A percentile compares a stretch with the other conserved stretches of the same genome.
Conservation (phyloP, 2,888 invertebrate genomes). For the Stegophylla sp. region DNA sequence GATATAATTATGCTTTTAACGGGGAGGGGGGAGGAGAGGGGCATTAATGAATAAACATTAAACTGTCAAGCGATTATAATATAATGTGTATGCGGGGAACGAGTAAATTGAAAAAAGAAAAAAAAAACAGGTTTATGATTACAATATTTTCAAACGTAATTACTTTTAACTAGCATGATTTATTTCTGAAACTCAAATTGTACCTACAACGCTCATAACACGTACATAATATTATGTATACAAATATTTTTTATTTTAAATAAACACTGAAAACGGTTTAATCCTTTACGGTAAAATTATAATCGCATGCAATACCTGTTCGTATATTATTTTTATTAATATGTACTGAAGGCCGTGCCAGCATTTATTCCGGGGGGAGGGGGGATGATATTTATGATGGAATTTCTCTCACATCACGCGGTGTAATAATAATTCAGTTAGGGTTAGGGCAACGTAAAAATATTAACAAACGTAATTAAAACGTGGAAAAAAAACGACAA, state of each 20-base stretch:
- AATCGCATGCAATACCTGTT: too few species aligned
- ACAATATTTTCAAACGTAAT: conserved; percentile 23
- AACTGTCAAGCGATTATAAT: conserved; percentile 28
- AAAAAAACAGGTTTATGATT: conserved; percentile 30
- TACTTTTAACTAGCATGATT: conserved; percentile 11
- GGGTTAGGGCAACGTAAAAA: too few species aligned
- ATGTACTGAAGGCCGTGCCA: too few species aligned
- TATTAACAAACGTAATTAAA: too few species aligned
- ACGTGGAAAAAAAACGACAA: too few species aligned
- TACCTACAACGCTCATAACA: neutral
- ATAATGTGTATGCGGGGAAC: neutral
- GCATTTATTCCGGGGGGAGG: too few species aligned
- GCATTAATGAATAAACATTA: conserved; percentile 41
- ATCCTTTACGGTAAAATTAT: neutral
- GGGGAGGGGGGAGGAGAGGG: too few species aligned
- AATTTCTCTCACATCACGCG: neutral
- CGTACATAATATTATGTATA: neutral
- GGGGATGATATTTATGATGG: too few species aligned
- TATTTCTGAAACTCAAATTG: conserved; percentile 22
- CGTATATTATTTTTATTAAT: too few species aligned
- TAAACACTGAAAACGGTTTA: conserved; percentile 4
- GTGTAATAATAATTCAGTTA: too few species aligned
- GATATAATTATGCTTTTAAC: conserved; percentile 32
- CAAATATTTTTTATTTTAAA: neutral
- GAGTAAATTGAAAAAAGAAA: conserved; percentile 28